Evolutionary conservation across 1,140 invertebrate genomes (phyloP).

Genomic region (Zophobas atratus): DNA sequence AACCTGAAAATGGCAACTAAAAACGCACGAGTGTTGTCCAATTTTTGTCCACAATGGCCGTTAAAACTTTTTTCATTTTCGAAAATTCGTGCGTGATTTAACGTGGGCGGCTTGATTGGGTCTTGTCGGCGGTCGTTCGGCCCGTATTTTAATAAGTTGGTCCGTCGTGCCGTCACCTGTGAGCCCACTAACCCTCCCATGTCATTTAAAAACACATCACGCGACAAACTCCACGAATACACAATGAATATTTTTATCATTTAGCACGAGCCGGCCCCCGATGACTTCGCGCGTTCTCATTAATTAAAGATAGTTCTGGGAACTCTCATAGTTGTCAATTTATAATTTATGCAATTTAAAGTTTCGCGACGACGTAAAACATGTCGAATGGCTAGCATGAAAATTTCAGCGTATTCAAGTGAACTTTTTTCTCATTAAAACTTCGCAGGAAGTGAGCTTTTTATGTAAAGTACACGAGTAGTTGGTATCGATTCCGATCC

Average conservation of each 20-base stretch:
- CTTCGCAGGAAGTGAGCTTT: constrained; percentile 7
- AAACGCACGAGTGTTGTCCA: too few species aligned
- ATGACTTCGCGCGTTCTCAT: constrained; percentile 10
- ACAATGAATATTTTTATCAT: constrained; percentile 42
- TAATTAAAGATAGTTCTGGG: constrained; percentile 12
- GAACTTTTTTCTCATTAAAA: constrained; percentile 40
- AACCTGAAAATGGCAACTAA: too few species aligned
- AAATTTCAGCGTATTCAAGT: constrained; percentile 21
- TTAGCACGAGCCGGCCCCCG: constrained; percentile 20
- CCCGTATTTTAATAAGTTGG: constrained; percentile 25
- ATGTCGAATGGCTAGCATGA: constrained; percentile 31
- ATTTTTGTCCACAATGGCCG: too few species aligned
- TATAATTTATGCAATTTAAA: constrained; percentile 43
- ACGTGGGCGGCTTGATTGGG: constrained; percentile 9
- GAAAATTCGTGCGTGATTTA: constrained; percentile 3
- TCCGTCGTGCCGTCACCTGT: constrained; percentile 17
- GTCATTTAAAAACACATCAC: constrained; percentile 36
- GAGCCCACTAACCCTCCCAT: constrained; percentile 17
- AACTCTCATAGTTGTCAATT: constrained; percentile 35
- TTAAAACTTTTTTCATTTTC: too few species aligned
- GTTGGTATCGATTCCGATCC: constrained; percentile 17
- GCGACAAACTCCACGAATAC: constrained; percentile 16
- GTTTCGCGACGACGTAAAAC: constrained; percentile 21
- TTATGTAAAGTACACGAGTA: constrained; percentile 7
- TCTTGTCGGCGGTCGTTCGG: constrained; percentile 8